Evolutionary conservation across 2,888 invertebrate genomes (phyloP), one percentile per base, ranked within the genome.

Genomic region (Cordilura impudica): DNA sequence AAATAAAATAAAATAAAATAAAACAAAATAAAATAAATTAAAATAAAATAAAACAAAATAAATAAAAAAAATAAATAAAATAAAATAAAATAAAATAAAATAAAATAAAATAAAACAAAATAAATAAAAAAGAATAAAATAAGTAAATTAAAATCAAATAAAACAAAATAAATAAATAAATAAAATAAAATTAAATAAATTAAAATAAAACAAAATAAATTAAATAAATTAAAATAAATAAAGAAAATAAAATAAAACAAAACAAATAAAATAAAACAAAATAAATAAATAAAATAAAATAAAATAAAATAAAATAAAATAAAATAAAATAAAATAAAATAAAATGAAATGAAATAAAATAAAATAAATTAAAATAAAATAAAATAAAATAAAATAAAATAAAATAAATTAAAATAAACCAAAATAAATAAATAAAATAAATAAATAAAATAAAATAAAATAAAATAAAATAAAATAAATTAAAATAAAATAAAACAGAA

Each of bases 91-190:
- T n/a, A n/a, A n/a, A n/a, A n/a, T n/a, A n/a, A n/a, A n/a, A n/a
- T n/a, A n/a, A n/a, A n/a, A n/a, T n/a, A n/a, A n/a, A n/a, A n/a
- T n/a, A n/a, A n/a, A n/a, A n/a, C n/a, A n/a, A n/a, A n/a, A n/a
- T n/a, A 31, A 43, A n/a, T 43, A 5, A 43, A 4, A n/a, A 10
- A 43, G 10, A 43, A 43, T 10, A n/a, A 43, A 43, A 43, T 43
- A 43, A 49, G 49, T n/a, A n/a, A n/a, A n/a, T n/a, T n/a, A n/a
- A n/a, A n/a, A n/a, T n/a, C n/a, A n/a, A n/a, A n/a, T n/a, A n/a
- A n/a, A n/a, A n/a, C n/a, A n/a, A n/a, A 14, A 49, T 49, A 49
- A 49, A 49, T 18, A 49, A 49, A 49, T 49, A 49, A 49, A 49
- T 18, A 49, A 18, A 49, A 19, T 19, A 49, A 49, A 7, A 49